These are phyloP conservation scores for Drosophila baimaii DNA, from an alignment of 1,140 invertebrate species.

Conservation along the genomic window DNA sequence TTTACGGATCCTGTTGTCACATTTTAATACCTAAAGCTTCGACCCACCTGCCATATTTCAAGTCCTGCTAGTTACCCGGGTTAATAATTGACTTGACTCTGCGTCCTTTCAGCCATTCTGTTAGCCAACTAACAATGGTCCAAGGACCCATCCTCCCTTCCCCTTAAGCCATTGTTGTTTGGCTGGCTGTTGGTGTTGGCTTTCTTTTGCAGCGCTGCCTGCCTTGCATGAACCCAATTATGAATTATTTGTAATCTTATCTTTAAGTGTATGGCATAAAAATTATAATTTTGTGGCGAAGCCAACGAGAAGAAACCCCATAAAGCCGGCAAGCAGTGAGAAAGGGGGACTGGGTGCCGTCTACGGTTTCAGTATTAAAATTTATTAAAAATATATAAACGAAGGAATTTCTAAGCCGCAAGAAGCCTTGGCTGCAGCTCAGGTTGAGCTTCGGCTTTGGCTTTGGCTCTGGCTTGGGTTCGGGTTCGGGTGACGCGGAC, in stretches of 20 bases:
- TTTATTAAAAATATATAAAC: slow-evolving; percentile 81
- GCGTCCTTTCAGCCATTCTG: slow-evolving; percentile 30
- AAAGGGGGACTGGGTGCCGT: slow-evolving; percentile 28
- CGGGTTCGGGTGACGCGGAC: slow-evolving; percentile 22
- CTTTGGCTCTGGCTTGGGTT: neutral
- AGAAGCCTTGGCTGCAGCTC: slow-evolving; percentile 43
- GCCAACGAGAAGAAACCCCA: slow-evolving; percentile 62
- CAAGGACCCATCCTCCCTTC: neutral
- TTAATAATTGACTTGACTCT: slow-evolving; percentile 47
- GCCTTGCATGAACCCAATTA: slow-evolving; percentile 68
- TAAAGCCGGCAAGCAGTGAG: slow-evolving; percentile 15
- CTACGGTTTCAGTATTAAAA: slow-evolving; percentile 80
- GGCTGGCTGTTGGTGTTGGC: slow-evolving; percentile 36
- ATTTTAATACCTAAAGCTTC: neutral
- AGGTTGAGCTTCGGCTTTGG: slow-evolving; percentile 19
- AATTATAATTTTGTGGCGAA: slow-evolving; percentile 72
- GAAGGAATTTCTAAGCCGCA: slow-evolving; percentile 65
- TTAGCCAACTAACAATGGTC: slow-evolving; percentile 38
- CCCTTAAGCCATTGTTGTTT: slow-evolving; percentile 54
- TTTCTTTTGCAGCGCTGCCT: slow-evolving; percentile 30
- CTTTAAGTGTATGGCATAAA: slow-evolving; percentile 77
- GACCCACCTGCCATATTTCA: slow-evolving; percentile 10
- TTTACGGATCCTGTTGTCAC: neutral
- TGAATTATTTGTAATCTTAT: slow-evolving; percentile 79
- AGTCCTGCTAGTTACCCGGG: slow-evolving; percentile 17